Evolutionary conservation across 2,797 vertebrate genomes (phyloP).

Genomic region (Tolypeutes matacus): DNA sequence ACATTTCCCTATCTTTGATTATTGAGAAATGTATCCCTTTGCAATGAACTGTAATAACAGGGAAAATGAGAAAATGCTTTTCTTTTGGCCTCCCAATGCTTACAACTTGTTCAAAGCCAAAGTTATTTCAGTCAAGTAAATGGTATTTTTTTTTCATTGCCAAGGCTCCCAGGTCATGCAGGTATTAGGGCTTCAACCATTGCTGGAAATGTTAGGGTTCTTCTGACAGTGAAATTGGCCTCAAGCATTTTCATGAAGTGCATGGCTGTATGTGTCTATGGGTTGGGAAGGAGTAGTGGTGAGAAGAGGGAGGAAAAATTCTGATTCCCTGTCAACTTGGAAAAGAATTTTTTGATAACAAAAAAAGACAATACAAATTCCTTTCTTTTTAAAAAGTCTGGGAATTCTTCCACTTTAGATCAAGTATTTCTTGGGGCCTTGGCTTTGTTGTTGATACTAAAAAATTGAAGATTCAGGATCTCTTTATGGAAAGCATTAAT

Average conservation of each 20-base stretch:
- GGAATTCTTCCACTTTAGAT: neutral
- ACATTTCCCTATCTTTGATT: neutral
- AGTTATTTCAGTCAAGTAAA: neutral
- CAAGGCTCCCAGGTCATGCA: neutral
- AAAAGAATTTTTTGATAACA: slow-evolving; percentile 49
- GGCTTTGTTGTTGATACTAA: neutral
- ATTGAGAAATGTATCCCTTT: neutral
- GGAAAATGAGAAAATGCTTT: neutral
- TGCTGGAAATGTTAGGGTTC: slow-evolving; percentile 3
- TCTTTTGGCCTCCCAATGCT: slow-evolving; percentile 8
- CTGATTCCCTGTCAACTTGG: neutral
- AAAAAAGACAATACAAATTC: neutral
- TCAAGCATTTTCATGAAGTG: neutral
- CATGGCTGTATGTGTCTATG: neutral
- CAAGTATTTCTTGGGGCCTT: neutral
- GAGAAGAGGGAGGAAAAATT: neutral
- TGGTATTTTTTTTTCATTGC: neutral
- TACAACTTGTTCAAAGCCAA: neutral
- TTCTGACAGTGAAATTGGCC: neutral
- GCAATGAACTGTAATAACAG: neutral
- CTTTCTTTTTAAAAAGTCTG: slow-evolving; percentile 5
- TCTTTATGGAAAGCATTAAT: neutral
- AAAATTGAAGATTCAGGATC: neutral
- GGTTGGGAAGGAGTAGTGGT: neutral
- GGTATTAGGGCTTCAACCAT: neutral